Percentiles rank a stretch among this genome's conserved stretches.
Evolutionary conservation across 2,113 vertebrate genomes (phyloP).

Genomic region (Phocoena phocoena): DNA sequence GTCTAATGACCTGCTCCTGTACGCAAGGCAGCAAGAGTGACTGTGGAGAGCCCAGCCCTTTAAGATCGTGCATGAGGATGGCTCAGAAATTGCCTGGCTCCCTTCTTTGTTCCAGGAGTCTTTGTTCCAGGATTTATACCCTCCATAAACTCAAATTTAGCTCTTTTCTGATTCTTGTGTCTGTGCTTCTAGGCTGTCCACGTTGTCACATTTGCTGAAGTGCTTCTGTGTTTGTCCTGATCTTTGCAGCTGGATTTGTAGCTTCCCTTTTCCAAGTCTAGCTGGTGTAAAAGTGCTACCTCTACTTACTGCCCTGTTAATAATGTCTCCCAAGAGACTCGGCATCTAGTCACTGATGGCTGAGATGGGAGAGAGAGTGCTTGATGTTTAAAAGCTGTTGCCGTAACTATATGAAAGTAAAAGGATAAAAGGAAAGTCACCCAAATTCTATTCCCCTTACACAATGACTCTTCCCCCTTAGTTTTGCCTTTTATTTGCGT

Average conservation of each 20-base stretch:
- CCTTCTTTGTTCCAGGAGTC: background rate
- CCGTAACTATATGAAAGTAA: background rate
- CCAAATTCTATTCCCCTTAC: background rate
- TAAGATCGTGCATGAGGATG: rapidly evolving
- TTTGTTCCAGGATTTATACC: background rate
- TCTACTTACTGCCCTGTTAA: background rate
- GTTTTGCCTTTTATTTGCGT: background rate
- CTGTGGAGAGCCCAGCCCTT: background rate
- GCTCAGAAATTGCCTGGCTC: background rate
- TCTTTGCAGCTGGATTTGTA: background rate
- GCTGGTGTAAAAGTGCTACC: background rate
- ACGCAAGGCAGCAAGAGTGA: background rate
- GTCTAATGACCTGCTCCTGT: background rate
- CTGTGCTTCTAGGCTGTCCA: rapidly evolving
- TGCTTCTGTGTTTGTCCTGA: background rate
- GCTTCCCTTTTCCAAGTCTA: background rate
- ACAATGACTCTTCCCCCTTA: background rate
- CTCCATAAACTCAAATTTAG: background rate
- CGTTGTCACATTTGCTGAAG: background rate
- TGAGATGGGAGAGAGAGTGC: background rate
- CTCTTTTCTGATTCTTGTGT: background rate
- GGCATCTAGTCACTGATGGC: background rate
- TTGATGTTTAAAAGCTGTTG: background rate
- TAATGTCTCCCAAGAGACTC: background rate
- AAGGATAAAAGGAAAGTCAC: background rate